phyloP scores from a whole-genome alignment of 2,888 invertebrate genomes.

The Tillus elongatus region DNA sequence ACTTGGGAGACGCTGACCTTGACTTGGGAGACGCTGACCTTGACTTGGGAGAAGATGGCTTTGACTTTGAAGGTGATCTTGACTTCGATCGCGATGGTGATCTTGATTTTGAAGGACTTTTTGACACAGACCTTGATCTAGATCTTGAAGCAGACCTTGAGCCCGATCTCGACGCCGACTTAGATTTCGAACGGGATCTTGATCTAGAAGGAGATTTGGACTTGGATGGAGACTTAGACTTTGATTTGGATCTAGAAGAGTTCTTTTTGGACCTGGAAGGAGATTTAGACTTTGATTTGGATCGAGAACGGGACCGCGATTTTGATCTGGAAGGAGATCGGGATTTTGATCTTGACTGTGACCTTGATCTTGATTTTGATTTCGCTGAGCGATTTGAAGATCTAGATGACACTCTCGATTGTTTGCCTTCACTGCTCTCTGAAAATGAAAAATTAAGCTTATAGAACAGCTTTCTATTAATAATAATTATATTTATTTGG shows the following conservation, averaged over 20 bases:
- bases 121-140: slow-evolving; percentile 25
- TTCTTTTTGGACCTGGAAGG: slow-evolving; percentile 35
- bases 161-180: slow-evolving; percentile 37
- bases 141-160: slow-evolving; percentile 24
- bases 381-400: slow-evolving; percentile 30
- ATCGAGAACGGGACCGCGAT: slow-evolving; percentile 42
- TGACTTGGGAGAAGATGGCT: too few species aligned
- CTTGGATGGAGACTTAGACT: slow-evolving; percentile 27
- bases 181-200: slow-evolving; percentile 38
- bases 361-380: slow-evolving; percentile 28
- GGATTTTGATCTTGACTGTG: slow-evolving; percentile 29
- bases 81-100: slow-evolving; percentile 36
- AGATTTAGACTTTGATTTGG: too few species aligned
- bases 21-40: too few species aligned
- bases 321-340: slow-evolving; percentile 32
- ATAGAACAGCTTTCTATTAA: too few species aligned
- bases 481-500: too few species aligned
- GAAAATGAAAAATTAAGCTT: too few species aligned
- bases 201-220: slow-evolving; percentile 44
- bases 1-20: too few species aligned
- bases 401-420: too few species aligned
- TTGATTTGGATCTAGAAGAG: too few species aligned
- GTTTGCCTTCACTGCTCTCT: slow-evolving; percentile 39
- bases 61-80: slow-evolving; percentile 29
- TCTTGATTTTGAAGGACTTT: slow-evolving; percentile 38